Percentiles rank a stretch among this genome's conserved stretches.
Conservation (phyloP, 2,113 vertebrate species). For the Rana temporaria region DNA sequence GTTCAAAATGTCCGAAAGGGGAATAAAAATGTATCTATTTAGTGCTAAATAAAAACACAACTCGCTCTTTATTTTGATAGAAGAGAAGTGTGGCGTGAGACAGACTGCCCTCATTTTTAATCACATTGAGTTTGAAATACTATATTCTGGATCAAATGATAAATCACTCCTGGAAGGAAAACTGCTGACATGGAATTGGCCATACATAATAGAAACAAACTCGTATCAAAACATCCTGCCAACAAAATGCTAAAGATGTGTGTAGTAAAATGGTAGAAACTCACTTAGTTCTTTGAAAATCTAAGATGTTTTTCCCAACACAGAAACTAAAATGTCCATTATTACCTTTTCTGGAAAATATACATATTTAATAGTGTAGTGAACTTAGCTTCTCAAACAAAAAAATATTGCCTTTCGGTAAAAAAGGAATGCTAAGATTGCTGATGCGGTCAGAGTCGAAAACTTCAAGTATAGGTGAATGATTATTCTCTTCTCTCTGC, state of each 20-base stretch:
- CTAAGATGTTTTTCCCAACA: background rate
- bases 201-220: slow-evolving; percentile 29
- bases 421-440: no score
- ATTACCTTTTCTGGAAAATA: no score
- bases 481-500: no score
- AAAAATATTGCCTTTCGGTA: no score
- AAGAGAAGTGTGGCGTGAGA: background rate
- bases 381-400: no score
- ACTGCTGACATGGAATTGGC: slow-evolving; percentile 22
- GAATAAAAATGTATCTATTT: slow-evolving; percentile 33
- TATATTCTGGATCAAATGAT: slow-evolving; percentile 29
- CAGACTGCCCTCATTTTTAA: slow-evolving; percentile 17
- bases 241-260: slow-evolving; percentile 23
- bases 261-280: slow-evolving; percentile 1
- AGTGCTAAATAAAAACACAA: slow-evolving; percentile 34
- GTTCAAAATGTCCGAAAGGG: slow-evolving; percentile 26
- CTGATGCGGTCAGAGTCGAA: no score
- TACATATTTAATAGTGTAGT: no score
- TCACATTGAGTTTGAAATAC: slow-evolving; percentile 26
- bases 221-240: slow-evolving; percentile 1
- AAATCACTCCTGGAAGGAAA: slow-evolving; percentile 43
- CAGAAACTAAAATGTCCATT: no score
- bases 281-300: background rate
- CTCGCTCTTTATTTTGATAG: slow-evolving; percentile 32
- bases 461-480: no score